Evolutionary conservation across 2,113 vertebrate species (phyloP).

Genomic region (Lanius collurio): DNA sequence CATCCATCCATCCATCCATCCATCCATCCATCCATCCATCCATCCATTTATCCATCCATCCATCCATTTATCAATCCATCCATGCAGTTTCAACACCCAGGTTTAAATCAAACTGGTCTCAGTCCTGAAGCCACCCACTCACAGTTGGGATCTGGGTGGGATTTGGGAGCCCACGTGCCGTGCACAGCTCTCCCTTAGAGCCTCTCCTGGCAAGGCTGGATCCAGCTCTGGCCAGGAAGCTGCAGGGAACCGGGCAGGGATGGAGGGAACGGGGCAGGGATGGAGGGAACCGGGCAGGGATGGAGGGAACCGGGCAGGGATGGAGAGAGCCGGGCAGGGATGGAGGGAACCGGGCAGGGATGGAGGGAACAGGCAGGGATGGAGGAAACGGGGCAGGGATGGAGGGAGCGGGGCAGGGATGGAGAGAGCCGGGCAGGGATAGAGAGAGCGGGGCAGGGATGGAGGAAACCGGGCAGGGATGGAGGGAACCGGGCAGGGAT

Average conservation of each 20-base stretch:
- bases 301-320: too few species aligned
- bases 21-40: not conserved
- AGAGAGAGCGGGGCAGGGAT: too few species aligned
- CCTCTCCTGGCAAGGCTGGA: not conserved
- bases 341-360: too few species aligned
- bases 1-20: not conserved
- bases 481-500: too few species aligned
- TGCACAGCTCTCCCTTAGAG: fast-evolving
- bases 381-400: too few species aligned
- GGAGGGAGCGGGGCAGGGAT: too few species aligned
- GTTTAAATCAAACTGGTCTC: not conserved
- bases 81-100: not conserved
- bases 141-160: fast-evolving
- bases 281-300: too few species aligned
- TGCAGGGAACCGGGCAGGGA: not conserved
- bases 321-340: too few species aligned
- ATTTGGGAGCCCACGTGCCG: fast-evolving
- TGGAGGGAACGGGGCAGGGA: too few species aligned
- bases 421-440: too few species aligned
- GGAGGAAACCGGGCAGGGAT: too few species aligned
- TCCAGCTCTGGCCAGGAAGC: not conserved
- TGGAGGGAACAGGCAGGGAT: too few species aligned
- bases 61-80: not conserved
- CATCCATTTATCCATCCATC: not conserved
- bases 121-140: fast-evolving